Base-by-base conservation (phyloP, 2,888 invertebrate genomes). In the Apamea sordens region DNA sequence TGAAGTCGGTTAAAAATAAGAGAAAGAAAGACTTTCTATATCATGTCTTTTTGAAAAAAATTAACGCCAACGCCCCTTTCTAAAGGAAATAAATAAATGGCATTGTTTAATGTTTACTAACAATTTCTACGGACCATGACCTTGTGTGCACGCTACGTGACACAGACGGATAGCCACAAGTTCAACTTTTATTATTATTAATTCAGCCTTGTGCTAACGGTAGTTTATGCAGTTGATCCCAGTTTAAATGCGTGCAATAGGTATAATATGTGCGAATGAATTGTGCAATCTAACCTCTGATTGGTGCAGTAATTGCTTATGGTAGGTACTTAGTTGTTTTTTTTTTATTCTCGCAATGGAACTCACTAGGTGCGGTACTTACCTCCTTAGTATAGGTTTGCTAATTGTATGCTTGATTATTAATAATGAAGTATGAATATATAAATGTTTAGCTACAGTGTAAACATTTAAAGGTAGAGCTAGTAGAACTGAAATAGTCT, bases 161-260 rank as follows among this genome's bases (percentile, higher is more conserved):
- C 89, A 88, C 82, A 86, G 83, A 87, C 88, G 88, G 89, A 90
- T 88, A 89, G 85, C 64, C 82, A 87, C 93, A 90, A 93, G 92
- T 93, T 92, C 92, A 92, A 91, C 92, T 92, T 92, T 92, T 91
- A 92, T 91, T 92, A 90, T 92, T 90, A 94, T 94, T 93, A 89
- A 92, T 90, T 90, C 85, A 89, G 83, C 94, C 94, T 94, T 92
- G 93, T 83, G 75, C 77, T 84, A 80, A 84, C 79, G 84, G 80
- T 78, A 72, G 75, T 77, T 72, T 72, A 71, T 88, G 86, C 87
- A 88, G 65, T 77, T 85, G 72, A 72, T 84, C 83, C 74, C 80
- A 76, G 72, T 78, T 78, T 73, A 74, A 73, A 79, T 80, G 65
- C 61, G 63, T 78, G 21, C 36, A 36, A 82, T 80, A n/a, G n/a